These are phyloP conservation scores for Ferdinandea cuprea DNA, from an alignment of 2,888 invertebrate genomes.

Conservation along the genomic window DNA sequence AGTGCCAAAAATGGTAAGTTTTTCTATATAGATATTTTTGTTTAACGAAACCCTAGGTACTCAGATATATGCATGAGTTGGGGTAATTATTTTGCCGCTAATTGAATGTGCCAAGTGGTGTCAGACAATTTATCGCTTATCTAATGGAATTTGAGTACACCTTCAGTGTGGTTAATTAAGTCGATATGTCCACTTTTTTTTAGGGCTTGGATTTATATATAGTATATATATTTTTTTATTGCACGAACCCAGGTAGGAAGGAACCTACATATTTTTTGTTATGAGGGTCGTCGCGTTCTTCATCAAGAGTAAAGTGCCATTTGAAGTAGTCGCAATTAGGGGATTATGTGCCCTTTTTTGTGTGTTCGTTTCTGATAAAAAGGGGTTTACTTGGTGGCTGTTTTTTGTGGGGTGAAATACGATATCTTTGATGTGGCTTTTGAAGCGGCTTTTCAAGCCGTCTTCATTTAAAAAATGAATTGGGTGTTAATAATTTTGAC, in stretches of 20 bases:
- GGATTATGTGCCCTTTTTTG: conserved; percentile 14
- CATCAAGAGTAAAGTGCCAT: conserved; percentile 46
- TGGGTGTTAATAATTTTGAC: conserved; percentile 15
- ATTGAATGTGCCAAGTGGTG: conserved; percentile 41
- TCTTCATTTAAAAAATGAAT: conserved; percentile 2
- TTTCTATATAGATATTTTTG: too few species aligned
- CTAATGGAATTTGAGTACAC: conserved; percentile 28
- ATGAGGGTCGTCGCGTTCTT: conserved; percentile 1
- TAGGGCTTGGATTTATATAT: too few species aligned
- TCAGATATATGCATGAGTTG: too few species aligned
- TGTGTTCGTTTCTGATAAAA: background rate
- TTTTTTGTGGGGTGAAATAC: conserved; percentile 38
- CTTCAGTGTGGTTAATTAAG: conserved; percentile 24
- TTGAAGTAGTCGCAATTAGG: conserved; percentile 46
- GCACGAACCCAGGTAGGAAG: too few species aligned
- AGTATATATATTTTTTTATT: background rate
- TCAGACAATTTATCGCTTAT: conserved; percentile 39
- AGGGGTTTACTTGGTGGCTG: conserved; percentile 1
- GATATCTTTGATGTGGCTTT: conserved; percentile 38
- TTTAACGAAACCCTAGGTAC: too few species aligned
- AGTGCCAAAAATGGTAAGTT: conserved; percentile 83
- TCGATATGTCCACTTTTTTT: background rate
- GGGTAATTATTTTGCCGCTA: conserved; percentile 11
- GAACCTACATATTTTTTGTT: background rate
- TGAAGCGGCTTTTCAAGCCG: conserved; percentile 1